Evolutionary conservation across 2,113 vertebrate genomes (phyloP).

Genomic region (Himantopus leucocephalus): DNA sequence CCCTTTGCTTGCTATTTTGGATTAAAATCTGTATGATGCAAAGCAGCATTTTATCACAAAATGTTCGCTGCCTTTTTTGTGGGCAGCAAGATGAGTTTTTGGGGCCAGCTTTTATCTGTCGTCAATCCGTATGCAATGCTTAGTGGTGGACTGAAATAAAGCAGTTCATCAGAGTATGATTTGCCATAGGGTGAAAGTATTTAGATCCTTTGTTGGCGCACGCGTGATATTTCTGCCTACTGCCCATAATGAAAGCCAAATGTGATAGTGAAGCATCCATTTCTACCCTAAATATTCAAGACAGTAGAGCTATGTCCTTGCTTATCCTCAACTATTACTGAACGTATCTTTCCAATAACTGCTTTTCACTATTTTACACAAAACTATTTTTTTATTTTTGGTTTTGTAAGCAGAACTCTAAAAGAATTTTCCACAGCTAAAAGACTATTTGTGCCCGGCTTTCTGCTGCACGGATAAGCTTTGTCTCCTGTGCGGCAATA

Average conservation of each 20-base stretch:
- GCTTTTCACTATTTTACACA: not conserved
- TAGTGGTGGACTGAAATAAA: not conserved
- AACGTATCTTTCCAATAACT: not conserved
- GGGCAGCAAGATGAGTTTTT: not conserved
- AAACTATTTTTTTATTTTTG: not conserved
- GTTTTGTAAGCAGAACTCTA: not conserved
- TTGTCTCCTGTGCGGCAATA: not conserved
- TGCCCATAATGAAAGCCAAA: not conserved
- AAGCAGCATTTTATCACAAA: not conserved
- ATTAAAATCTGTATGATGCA: not conserved
- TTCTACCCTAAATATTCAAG: not conserved
- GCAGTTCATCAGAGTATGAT: not conserved
- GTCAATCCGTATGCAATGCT: not conserved
- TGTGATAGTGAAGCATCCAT: not conserved
- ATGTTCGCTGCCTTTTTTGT: not conserved
- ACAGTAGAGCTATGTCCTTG: not conserved
- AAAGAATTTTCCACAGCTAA: not conserved
- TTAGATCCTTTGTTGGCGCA: not conserved
- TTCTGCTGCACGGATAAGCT: not conserved
- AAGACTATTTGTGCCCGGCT: not conserved
- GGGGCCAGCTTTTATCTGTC: not conserved
- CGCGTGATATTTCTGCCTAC: not conserved
- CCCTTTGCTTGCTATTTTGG: not conserved
- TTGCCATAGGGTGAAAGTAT: not conserved
- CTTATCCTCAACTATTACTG: not conserved